phyloP scores from a whole-genome alignment of 2,797 vertebrate species.

The Australoheros facetus region DNA sequence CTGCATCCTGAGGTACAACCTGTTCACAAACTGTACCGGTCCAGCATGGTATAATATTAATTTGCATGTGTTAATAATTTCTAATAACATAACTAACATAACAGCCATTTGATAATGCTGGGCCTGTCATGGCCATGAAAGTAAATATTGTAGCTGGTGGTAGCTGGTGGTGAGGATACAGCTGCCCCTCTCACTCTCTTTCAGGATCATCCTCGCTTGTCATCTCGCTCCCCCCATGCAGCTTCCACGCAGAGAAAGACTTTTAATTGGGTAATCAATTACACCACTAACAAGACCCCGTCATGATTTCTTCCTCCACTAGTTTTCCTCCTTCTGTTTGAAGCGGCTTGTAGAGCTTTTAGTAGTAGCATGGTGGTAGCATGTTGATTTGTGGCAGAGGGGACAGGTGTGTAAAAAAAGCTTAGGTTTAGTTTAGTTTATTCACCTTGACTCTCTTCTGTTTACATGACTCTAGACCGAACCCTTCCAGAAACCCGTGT shows the following conservation, averaged over 20 bases:
- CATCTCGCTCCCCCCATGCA: conserved; percentile 81
- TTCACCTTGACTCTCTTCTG: conserved; percentile 31
- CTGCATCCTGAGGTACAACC: conserved; percentile 20
- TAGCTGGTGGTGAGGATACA: conserved; percentile 79
- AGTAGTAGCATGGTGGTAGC: conserved; percentile 53
- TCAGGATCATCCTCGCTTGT: conserved; percentile 81
- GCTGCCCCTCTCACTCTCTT: conserved; percentile 80
- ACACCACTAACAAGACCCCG: conserved; percentile 79
- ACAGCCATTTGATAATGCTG: conserved; percentile 55
- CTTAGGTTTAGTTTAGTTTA: conserved; percentile 3
- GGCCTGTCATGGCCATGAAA: conserved; percentile 64
- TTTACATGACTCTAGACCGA: conserved; percentile 85
- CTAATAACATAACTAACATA: conserved; percentile 68
- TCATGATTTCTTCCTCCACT: conserved; percentile 72
- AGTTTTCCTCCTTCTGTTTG: conserved; percentile 64
- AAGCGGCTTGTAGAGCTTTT: conserved; percentile 62
- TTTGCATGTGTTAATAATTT: conserved; percentile 67
- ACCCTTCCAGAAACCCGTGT: conserved; percentile 98
- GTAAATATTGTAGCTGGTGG: conserved; percentile 71
- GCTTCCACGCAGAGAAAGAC: conserved; percentile 84
- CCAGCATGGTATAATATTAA: conserved; percentile 47
- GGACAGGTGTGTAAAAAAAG: conserved; percentile 18
- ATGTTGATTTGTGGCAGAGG: conserved; percentile 52
- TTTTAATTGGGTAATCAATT: conserved; percentile 86
- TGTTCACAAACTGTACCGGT: conserved; percentile 26